Base-by-base conservation (phyloP, 2,888 invertebrate species). In the Trachelus iudaicus region DNA sequence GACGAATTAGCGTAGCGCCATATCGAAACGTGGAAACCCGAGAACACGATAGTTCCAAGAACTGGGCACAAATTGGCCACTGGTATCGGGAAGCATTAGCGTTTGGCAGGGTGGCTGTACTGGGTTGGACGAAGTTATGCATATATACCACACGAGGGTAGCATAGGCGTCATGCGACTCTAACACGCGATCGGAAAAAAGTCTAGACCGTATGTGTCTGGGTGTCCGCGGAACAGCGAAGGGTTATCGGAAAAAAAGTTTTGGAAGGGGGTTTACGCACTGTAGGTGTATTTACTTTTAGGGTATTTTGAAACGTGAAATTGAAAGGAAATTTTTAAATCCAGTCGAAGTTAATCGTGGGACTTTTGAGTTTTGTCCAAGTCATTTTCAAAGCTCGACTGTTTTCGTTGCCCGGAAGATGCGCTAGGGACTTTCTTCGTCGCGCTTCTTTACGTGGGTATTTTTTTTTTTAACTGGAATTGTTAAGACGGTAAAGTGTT, bases 121-220 rank as follows among this genome's bases (percentile, higher is more conserved):
- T 34, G 69, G 33, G 12, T 69, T 33, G 69, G 69, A 15, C 33
- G 9, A 40, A 15, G 40, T 15, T 15, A 40, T 40, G 40, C 40
- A 40, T 40, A 40, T 15, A 15, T 4, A 35, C 15, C 15, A 15
- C 15, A 15, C 15, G 40, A 15, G 69, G 30, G 30, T 30, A 23
- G 69, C 69, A 30, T 13, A 84, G 84, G 83, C 86, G 83, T 86
- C 86, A 83, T 85, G 85, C 87, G 83, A 86, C 82, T 81, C 81
- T 80, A 1, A 81, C 87, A 87, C 87, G 87, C 87, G 85, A 88
- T 82, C 82, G 81, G 81, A 85, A 87, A 87, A 87, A 85, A 86
- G 83, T 81, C 81, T 69, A 12, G 69, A 12, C 69, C 15, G n/a
- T 69, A 11, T 11, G 69, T 33, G 11, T 6, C 15, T 33, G 69